A percentile compares a stretch with the other conserved stretches of the same genome.
phyloP scores from a whole-genome alignment of 1,140 invertebrate species.

The Panagrolaimus sp. region DNA sequence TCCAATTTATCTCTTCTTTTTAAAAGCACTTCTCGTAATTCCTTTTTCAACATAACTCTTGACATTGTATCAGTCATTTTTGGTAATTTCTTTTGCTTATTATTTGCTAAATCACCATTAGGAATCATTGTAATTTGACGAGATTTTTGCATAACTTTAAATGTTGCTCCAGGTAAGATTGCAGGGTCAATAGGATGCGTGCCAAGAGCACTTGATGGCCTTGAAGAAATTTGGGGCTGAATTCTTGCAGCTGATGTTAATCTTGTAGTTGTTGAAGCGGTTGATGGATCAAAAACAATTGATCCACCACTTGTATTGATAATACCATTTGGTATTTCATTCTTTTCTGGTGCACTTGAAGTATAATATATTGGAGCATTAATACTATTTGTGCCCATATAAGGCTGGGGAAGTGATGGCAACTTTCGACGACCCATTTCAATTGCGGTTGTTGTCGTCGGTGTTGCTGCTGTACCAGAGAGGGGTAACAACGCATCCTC shows the following conservation, averaged over 20 bases:
- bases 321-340: conserved; percentile 17
- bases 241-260: conserved; percentile 7
- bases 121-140: neutral
- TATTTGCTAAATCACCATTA: neutral
- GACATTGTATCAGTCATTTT: conserved; percentile 45
- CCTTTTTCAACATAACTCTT: conserved; percentile 52
- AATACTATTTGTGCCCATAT: neutral
- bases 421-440: conserved; percentile 57
- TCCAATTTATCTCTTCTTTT: conserved; percentile 39
- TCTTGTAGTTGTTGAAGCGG: conserved; percentile 12
- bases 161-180: conserved; percentile 50
- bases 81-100: conserved; percentile 19
- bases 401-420: conserved; percentile 44
- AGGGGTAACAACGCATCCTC: conserved; percentile 39
- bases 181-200: conserved; percentile 39
- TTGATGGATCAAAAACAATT: conserved; percentile 18
- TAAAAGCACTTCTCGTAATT: conserved; percentile 43
- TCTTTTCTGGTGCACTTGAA: conserved; percentile 33
- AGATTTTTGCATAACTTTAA: conserved; percentile 27
- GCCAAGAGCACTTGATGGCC: conserved; percentile 6
- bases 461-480: conserved; percentile 12
- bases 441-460: conserved; percentile 22
- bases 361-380: conserved; percentile 38
- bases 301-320: neutral
- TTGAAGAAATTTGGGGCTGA: neutral